phyloP scores from a whole-genome alignment of 2,113 vertebrate genomes.

The Puma concolor region DNA sequence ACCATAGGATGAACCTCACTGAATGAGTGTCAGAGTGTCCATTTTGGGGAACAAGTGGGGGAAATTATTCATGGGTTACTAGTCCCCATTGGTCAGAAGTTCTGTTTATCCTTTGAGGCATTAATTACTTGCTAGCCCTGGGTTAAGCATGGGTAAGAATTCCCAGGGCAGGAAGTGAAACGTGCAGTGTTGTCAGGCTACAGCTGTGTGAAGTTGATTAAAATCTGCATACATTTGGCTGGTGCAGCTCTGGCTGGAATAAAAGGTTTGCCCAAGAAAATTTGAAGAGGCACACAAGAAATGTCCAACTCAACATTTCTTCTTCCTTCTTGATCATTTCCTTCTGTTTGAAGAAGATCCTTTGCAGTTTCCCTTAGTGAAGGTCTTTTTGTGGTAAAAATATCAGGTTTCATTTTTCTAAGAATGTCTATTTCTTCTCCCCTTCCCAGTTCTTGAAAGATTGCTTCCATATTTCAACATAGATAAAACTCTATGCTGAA shows the following conservation, averaged over 20 bases:
- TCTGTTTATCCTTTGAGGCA: neutral
- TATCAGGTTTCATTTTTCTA: neutral
- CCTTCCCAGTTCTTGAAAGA: neutral
- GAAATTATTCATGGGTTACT: neutral
- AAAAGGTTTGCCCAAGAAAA: neutral
- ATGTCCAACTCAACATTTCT: neutral
- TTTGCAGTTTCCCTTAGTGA: neutral
- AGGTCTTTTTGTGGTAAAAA: neutral
- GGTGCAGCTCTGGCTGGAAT: neutral
- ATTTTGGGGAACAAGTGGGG: neutral
- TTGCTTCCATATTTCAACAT: constrained; percentile 5
- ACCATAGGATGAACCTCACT: neutral
- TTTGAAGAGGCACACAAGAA: neutral
- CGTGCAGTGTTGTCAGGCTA: accelerated
- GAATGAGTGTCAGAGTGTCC: neutral
- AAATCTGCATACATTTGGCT: neutral
- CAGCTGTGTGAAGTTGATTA: neutral
- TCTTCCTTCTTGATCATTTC: neutral
- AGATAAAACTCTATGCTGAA: neutral
- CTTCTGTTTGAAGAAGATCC: neutral
- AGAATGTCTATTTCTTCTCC: neutral
- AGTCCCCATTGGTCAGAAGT: neutral
- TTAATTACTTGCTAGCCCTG: neutral
- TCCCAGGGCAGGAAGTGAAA: neutral
- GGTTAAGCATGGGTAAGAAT: neutral